These are phyloP conservation scores for Lophotis ruficrista DNA, from an alignment of 2,113 vertebrate species.

Conservation along the genomic window DNA sequence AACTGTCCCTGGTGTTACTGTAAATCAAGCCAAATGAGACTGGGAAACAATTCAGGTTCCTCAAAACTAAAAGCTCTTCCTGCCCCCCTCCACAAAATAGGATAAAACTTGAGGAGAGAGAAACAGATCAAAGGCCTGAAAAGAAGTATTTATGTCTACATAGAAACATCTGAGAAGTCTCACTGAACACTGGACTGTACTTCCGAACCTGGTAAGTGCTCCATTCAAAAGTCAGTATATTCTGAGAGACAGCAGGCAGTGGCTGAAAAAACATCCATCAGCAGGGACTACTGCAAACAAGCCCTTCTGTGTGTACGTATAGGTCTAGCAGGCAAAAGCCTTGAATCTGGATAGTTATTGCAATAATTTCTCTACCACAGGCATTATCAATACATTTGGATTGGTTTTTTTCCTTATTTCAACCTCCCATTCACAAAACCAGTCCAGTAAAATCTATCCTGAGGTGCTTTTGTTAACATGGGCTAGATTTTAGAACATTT, in stretches of 20 bases:
- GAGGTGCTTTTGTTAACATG: neutral
- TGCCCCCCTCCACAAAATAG: neutral
- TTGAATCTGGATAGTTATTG: neutral
- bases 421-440: neutral
- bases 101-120: neutral
- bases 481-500: neutral
- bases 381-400: neutral
- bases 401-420: neutral
- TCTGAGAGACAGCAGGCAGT: neutral
- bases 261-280: rapidly evolving
- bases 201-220: neutral
- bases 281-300: neutral
- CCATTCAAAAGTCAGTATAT: neutral
- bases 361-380: neutral
- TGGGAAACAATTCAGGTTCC: neutral
- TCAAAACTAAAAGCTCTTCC: neutral
- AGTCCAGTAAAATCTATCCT: neutral
- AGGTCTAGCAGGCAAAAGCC: neutral
- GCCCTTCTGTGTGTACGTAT: neutral
- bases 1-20: neutral
- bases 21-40: neutral
- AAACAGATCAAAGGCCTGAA: neutral
- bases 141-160: neutral
- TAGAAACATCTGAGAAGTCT: neutral
- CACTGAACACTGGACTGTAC: neutral